Conservation (phyloP, 2,888 invertebrate genomes). For the Dolomedes plantarius region DNA sequence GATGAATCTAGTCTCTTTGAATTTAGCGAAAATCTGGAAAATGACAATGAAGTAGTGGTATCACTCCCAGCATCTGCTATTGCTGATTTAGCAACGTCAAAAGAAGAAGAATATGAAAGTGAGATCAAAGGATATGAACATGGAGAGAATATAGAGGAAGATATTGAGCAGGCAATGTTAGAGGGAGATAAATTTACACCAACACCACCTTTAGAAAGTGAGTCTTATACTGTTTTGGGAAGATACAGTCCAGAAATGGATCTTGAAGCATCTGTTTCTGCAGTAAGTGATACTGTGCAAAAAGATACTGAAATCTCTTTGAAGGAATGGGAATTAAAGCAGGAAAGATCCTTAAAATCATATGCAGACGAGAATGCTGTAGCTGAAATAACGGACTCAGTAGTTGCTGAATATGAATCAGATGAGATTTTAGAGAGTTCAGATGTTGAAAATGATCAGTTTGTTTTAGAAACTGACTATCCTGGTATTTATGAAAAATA, state of each 20-base stretch:
- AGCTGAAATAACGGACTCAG: too few relatives aligned
- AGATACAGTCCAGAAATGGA: background rate
- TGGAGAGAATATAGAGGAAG: background rate
- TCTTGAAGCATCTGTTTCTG: background rate
- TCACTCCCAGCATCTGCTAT: background rate
- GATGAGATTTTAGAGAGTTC: too few relatives aligned
- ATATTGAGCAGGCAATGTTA: background rate
- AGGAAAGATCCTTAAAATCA: too few relatives aligned
- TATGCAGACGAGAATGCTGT: too few relatives aligned
- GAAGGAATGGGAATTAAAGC: too few relatives aligned
- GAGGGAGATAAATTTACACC: background rate
- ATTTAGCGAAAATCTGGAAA: background rate
- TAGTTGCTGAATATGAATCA: too few relatives aligned
- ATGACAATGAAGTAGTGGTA: background rate
- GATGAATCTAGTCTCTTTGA: constrained; percentile 14
- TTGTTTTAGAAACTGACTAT: too few relatives aligned
- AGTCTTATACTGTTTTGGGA: background rate
- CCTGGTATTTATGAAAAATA: too few relatives aligned
- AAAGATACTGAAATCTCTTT: background rate
- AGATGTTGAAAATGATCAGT: too few relatives aligned
- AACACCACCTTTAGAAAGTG: background rate
- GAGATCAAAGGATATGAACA: background rate
- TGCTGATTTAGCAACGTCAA: background rate
- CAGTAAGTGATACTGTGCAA: background rate
- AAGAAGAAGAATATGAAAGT: background rate